phyloP scores from a whole-genome alignment of 2,113 vertebrate species.

The Apteryx mantelli region DNA sequence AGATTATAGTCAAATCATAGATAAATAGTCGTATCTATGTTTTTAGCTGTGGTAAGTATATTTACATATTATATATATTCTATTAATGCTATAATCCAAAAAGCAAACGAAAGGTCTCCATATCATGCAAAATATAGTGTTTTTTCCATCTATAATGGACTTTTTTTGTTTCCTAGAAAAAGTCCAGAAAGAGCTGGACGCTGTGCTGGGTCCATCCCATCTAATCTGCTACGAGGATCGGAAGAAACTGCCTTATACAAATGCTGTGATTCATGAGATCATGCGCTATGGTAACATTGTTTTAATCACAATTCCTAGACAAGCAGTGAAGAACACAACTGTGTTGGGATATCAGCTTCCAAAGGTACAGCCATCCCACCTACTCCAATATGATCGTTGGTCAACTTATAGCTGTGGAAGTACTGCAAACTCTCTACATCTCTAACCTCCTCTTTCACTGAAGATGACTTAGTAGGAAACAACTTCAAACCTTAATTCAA shows the following conservation, averaged over 20 bases:
- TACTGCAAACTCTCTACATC: neutral
- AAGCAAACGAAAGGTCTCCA: neutral
- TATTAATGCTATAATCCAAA: neutral
- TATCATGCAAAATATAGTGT: neutral
- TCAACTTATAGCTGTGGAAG: neutral
- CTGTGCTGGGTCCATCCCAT: neutral
- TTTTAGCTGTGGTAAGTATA: neutral
- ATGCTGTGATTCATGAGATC: constrained; percentile 58
- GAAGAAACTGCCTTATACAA: constrained; percentile 50
- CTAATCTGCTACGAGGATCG: constrained; percentile 15
- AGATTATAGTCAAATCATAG: neutral
- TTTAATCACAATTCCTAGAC: constrained; percentile 10
- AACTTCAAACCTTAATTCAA: neutral
- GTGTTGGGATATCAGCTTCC: constrained; percentile 12
- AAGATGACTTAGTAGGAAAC: neutral
- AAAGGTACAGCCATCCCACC: constrained; percentile 43
- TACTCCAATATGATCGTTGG: neutral
- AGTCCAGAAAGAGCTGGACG: constrained; percentile 46
- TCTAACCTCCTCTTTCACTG: neutral
- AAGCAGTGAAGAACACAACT: constrained; percentile 34
- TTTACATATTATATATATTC: neutral
- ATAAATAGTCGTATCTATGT: neutral
- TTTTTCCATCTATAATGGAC: neutral
- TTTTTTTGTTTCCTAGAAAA: neutral
- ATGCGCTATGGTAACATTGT: constrained; percentile 12